Evolutionary conservation across 1,140 invertebrate genomes (phyloP), one percentile per base, ranked within the genome.

Genomic region (Phymastichus coffea): DNA sequence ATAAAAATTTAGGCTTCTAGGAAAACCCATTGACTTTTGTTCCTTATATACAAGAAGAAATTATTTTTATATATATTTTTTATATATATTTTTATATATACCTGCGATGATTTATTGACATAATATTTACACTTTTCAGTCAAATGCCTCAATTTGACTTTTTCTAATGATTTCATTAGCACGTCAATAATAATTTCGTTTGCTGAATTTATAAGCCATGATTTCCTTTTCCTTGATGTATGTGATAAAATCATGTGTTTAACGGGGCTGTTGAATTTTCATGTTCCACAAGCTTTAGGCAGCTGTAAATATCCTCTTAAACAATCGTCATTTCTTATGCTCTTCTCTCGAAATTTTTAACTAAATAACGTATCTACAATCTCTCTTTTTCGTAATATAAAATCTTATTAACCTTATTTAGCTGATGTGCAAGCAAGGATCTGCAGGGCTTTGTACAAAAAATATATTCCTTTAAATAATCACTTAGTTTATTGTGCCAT

Each of bases 181-280:
- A n/a, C n/a, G n/a, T n/a, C n/a, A n/a, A n/a, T n/a, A n/a, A n/a
- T n/a, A n/a, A n/a, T n/a, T n/a, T n/a, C n/a, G n/a, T n/a, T n/a
- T n/a, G n/a, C n/a, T n/a, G n/a, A n/a, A n/a, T n/a, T n/a, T n/a
- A n/a, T n/a, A n/a, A n/a, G n/a, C n/a, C n/a, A n/a, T n/a, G n/a
- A 61, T 46, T 17, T 37, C 19, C 47, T 61, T 48, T 52, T 43
- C 9, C 56, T 38, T 26, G 7, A 55, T 38, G 38, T 64, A 52
- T 22, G 49, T 48, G 25, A 44, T 47, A 14, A 57, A 54, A 55
- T 64, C 43, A n/a, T n/a, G n/a, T n/a, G n/a, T n/a, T n/a, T n/a
- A n/a, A n/a, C n/a, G n/a, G n/a, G n/a, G n/a, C n/a, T n/a, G n/a
- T n/a, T n/a, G n/a, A n/a, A n/a, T n/a, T n/a, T n/a, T n/a, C n/a